These are phyloP conservation scores for Penaeus chinensis DNA, from an alignment of 1,140 invertebrate species.

Conservation along the genomic window DNA sequence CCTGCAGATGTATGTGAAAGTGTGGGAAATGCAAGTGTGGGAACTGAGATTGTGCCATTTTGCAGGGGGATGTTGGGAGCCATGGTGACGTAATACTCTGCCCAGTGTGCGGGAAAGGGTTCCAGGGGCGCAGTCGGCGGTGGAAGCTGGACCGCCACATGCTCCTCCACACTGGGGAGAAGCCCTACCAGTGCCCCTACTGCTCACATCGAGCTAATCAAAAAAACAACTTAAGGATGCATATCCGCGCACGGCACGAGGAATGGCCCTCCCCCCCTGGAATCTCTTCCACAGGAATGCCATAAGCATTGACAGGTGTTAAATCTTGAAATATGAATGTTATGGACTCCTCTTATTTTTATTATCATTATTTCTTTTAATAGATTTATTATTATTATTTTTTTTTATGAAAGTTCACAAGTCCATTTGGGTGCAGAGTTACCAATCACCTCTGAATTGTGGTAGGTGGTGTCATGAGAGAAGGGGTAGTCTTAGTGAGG, in stretches of 20 bases:
- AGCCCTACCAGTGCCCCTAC: slow-evolving; percentile 90
- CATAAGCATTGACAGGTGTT: slow-evolving; percentile 72
- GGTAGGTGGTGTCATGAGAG: neutral
- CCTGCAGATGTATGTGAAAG: neutral
- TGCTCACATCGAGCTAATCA: slow-evolving; percentile 93
- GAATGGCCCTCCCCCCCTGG: slow-evolving; percentile 94
- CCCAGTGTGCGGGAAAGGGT: slow-evolving; percentile 55
- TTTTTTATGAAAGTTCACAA: neutral
- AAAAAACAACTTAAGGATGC: slow-evolving; percentile 89
- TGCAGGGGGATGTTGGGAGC: slow-evolving; percentile 57
- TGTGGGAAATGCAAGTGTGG: slow-evolving; percentile 20
- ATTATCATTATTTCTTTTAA: neutral
- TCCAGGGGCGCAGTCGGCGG: slow-evolving; percentile 55
- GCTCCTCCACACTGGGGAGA: slow-evolving; percentile 91
- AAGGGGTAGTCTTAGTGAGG: slow-evolving; percentile 52
- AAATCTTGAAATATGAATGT: neutral
- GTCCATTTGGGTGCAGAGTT: neutral
- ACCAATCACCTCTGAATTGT: too few relatives aligned
- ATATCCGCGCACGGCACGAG: slow-evolving; percentile 93
- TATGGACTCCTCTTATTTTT: slow-evolving; percentile 7
- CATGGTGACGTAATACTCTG: slow-evolving; percentile 57
- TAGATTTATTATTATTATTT: neutral
- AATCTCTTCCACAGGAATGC: slow-evolving; percentile 88
- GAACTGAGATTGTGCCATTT: slow-evolving; percentile 60
- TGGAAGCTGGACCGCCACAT: slow-evolving; percentile 75